phyloP scores from a whole-genome alignment of 2,888 invertebrate genomes.

The Melitaea athalia region DNA sequence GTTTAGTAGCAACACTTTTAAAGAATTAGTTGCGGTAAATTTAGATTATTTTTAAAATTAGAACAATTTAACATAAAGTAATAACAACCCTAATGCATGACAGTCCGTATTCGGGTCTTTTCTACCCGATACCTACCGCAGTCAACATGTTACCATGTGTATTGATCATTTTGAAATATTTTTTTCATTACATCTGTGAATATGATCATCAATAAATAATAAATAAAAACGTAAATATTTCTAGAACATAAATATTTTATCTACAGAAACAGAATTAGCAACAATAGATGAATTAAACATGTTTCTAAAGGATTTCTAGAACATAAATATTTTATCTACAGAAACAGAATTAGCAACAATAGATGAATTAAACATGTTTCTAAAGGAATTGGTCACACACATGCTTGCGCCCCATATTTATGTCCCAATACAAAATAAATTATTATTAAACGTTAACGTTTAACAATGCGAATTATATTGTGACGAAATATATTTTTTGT shows the following conservation, averaged over 20 bases:
- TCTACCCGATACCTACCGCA: too few relatives aligned
- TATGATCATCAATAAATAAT: not conserved
- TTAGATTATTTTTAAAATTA: too few relatives aligned
- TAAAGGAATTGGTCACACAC: constrained; percentile 2
- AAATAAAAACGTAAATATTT: not conserved
- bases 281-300: not conserved
- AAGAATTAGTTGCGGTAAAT: too few relatives aligned
- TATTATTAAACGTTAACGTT: constrained; percentile 51
- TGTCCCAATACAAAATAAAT: constrained; percentile 56
- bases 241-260: not conserved
- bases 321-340: not conserved
- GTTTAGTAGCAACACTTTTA: too few relatives aligned
- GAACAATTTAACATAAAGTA: too few relatives aligned
- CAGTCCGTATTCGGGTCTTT: too few relatives aligned
- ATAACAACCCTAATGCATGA: too few relatives aligned
- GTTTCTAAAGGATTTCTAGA: not conserved
- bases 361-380: not conserved
- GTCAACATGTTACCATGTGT: too few relatives aligned
- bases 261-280: not conserved
- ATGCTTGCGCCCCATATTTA: constrained; percentile 44
- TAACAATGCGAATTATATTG: constrained; percentile 56
- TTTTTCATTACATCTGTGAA: too few relatives aligned
- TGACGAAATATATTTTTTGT: constrained; percentile 57
- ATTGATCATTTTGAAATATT: too few relatives aligned
- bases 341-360: not conserved